Percentiles rank a stretch among this genome's conserved stretches.
These are phyloP conservation scores for Phymorhynchus buccinoides DNA, from an alignment of 1,140 invertebrate species.

Conservation along the genomic window DNA sequence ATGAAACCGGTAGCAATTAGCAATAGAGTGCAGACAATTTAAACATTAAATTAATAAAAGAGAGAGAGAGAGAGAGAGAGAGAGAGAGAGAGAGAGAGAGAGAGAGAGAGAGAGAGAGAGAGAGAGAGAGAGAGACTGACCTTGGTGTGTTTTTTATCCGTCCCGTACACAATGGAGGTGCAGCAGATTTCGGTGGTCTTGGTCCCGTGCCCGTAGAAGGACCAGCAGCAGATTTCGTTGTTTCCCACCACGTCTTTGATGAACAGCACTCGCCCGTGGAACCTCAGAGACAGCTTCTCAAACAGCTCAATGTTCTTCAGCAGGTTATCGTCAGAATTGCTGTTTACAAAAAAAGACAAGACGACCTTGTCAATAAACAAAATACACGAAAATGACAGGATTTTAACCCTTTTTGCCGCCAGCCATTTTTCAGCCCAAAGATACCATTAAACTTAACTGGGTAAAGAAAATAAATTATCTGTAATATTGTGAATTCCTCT, in stretches of 20 bases:
- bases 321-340: conserved; percentile 98
- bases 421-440: too few relatives aligned
- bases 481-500: too few relatives aligned
- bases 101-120: too few relatives aligned
- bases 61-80: too few relatives aligned
- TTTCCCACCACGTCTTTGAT: conserved; percentile 98
- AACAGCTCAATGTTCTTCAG: conserved; percentile 99
- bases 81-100: too few relatives aligned
- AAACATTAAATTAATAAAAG: too few relatives aligned
- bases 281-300: conserved; percentile 95
- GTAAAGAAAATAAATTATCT: too few relatives aligned
- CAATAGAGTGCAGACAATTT: too few relatives aligned
- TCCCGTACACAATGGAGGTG: conserved; percentile 98
- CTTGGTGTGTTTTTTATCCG: conserved; percentile 99
- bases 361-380: neutral
- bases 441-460: too few relatives aligned
- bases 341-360: conserved; percentile 68
- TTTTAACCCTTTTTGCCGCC: too few relatives aligned
- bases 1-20: too few relatives aligned
- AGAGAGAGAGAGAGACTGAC: conserved; percentile 73
- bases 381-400: too few relatives aligned
- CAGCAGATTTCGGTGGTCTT: conserved; percentile 97
- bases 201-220: conserved; percentile 96
- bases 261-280: conserved; percentile 95
- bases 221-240: conserved; percentile 99